A percentile compares a stretch with the other conserved stretches of the same genome.
These are phyloP conservation scores for Corydoras sp. DNA, from an alignment of 2,113 vertebrate species.

Conservation along the genomic window DNA sequence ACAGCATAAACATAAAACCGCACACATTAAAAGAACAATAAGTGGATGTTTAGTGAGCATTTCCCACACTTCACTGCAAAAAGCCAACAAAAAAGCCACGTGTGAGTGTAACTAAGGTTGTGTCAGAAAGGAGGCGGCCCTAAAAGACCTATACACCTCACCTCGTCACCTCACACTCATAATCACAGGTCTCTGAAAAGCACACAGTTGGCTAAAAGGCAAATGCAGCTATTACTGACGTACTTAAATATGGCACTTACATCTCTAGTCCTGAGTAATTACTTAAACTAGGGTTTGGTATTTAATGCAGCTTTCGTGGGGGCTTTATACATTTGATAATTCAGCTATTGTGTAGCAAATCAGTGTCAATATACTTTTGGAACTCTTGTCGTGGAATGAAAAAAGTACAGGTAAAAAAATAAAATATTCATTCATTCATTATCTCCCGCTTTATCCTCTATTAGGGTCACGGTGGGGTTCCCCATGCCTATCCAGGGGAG, in stretches of 20 bases:
- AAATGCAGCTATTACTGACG: constrained; percentile 96
- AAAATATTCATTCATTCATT: no score
- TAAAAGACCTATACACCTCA: constrained; percentile 90
- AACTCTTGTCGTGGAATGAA: no score
- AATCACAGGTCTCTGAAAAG: constrained; percentile 99
- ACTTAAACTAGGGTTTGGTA: constrained; percentile 99
- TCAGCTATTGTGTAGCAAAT: constrained; percentile 76
- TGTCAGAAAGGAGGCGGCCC: constrained; percentile 94
- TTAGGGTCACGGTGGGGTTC: no score
- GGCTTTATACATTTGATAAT: constrained; percentile 90
- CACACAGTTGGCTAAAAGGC: constrained; percentile 96
- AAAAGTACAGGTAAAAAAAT: no score
- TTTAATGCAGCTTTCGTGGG: constrained; percentile 96
- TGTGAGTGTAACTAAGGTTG: constrained; percentile 71
- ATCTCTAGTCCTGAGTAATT: constrained; percentile 99
- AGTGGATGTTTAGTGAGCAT: constrained; percentile 79
- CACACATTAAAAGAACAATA: constrained; percentile 23
- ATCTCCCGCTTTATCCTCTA: no score
- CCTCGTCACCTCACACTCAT: constrained; percentile 98
- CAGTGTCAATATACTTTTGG: neutral
- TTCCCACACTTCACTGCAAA: constrained; percentile 86
- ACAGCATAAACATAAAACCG: no score
- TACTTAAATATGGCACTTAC: constrained; percentile 99
- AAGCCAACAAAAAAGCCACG: constrained; percentile 83
- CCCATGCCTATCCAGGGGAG: no score